Conservation (phyloP, 2,797 vertebrate species). For the Microctenopoma stevenorrisi region DNA sequence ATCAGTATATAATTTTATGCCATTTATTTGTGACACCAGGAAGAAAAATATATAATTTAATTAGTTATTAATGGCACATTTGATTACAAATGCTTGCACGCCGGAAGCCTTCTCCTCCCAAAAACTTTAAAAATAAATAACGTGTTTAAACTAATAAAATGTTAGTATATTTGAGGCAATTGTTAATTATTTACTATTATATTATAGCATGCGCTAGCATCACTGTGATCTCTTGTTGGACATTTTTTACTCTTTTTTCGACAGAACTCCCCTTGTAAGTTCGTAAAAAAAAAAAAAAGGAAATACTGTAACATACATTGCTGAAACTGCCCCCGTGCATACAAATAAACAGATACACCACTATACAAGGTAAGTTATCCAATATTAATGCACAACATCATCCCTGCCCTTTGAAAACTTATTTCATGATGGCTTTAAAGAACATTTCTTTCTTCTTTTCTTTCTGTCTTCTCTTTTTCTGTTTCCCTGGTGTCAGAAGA, state of each 20-base stretch:
- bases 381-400: constrained; percentile 42
- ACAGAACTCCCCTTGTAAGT: neutral
- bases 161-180: too few species aligned
- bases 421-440: constrained; percentile 39
- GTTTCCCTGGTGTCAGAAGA: constrained; percentile 39
- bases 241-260: too few species aligned
- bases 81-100: too few species aligned
- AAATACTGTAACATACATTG: neutral
- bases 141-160: too few species aligned
- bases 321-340: neutral
- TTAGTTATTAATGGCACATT: too few species aligned
- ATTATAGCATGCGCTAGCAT: neutral
- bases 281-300: too few species aligned
- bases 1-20: too few species aligned
- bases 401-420: constrained; percentile 37
- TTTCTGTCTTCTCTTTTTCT: constrained; percentile 24
- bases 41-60: too few species aligned
- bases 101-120: too few species aligned
- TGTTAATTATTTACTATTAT: neutral
- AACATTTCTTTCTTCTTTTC: constrained; percentile 38
- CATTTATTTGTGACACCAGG: too few species aligned
- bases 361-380: constrained; percentile 1
- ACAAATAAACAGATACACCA: constrained; percentile 9
- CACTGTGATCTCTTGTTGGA: neutral
- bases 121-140: too few species aligned